Base-by-base conservation (phyloP, 2,888 invertebrate genomes). In the Plebejus melissa region DNA sequence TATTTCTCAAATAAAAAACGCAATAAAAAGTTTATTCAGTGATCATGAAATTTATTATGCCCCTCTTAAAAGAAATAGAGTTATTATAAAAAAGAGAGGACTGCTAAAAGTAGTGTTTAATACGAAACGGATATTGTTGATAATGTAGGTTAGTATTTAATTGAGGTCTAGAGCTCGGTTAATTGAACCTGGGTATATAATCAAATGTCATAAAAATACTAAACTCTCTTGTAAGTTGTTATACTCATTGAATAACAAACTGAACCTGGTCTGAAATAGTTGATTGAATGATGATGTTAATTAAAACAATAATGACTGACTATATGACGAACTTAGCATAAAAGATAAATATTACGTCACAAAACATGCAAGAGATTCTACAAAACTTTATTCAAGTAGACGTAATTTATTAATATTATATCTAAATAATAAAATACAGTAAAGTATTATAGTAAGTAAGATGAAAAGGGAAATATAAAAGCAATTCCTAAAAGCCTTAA, bases 181-280 rank as follows among this genome's bases (percentile, higher is more conserved):
- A 54, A 72, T 72, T 13, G 50, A 72, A 4, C 28, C 38, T 16
- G 28, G 72, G 32, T 54, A 32, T 72, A 22, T 22, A 72, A 72
- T 72, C 50, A 72, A 72, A 72, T 32, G 72, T 54, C 72, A 72
- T 72, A 72, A 72, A 54, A 50, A 54, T 72, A 28, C 28, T 72
- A 5, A 41, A 38, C 32, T 46, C 22, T 54, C 54, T 54, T 54
- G 54, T 54, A 16, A 54, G 54, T 54, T 54, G 13, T 54, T 54
- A 54, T 4, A 54, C 54, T 54, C 54, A 54, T 54, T 54, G 54
- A 54, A 3, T 4, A 16, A 16, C 54, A 13, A 16, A 54, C 54
- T 16, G 16, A 16, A 16, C 16, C 54, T 54, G 54, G 16, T 54
- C 16, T 54, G 54, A 4, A 16, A 54, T 54, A 13, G 54, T 54